phyloP scores from a whole-genome alignment of 1,140 invertebrate genomes.

The Drosophila arawakana region DNA sequence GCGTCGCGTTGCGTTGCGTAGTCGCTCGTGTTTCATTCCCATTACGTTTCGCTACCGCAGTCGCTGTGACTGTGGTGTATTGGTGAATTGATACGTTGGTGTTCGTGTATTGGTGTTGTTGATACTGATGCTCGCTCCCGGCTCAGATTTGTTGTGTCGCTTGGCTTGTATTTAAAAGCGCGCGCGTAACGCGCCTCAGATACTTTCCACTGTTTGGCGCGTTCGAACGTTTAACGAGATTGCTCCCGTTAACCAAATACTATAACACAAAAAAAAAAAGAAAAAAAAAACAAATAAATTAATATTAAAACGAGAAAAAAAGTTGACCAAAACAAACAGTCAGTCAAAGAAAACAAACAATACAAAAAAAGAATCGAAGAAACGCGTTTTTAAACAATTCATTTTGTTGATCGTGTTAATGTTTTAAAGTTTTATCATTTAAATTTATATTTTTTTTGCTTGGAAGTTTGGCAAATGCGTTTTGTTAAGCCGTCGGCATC shows the following conservation, averaged over 20 bases:
- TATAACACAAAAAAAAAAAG: constrained; percentile 7
- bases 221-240: constrained; percentile 54
- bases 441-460: neutral
- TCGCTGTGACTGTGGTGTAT: neutral
- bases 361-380: neutral
- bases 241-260: constrained; percentile 32
- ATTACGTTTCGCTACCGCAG: constrained; percentile 36
- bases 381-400: neutral
- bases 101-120: constrained; percentile 25
- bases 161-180: constrained; percentile 71
- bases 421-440: neutral
- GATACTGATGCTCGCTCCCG: constrained; percentile 32
- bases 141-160: constrained; percentile 35
- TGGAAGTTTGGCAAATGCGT: constrained; percentile 21
- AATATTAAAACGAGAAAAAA: neutral
- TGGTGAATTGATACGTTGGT: constrained; percentile 16
- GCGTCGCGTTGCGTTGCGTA: too few species aligned
- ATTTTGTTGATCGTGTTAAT: neutral
- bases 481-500: constrained; percentile 14
- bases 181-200: constrained; percentile 64
- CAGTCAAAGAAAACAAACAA: too few species aligned
- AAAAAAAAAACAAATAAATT: constrained; percentile 9
- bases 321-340: neutral
- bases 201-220: constrained; percentile 70
- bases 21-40: constrained; percentile 47